Conservation (phyloP, 1,140 invertebrate species). For the Philaenus spumarius region DNA sequence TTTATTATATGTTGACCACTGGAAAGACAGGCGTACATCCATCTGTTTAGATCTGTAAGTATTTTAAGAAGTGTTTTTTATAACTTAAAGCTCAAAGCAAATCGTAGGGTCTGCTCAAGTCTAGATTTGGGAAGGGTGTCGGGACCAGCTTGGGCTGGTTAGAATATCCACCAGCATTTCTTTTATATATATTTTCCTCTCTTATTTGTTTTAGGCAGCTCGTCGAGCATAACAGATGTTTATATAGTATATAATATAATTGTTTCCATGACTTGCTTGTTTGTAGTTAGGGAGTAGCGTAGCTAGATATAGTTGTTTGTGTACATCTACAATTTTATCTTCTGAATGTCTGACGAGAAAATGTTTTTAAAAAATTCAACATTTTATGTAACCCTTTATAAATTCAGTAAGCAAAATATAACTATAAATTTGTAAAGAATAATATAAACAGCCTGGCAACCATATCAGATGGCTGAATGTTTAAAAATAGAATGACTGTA, state of each 20-base stretch:
- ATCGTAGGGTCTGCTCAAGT: slow-evolving; percentile 7
- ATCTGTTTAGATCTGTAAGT: slow-evolving; percentile 8
- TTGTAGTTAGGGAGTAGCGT: slow-evolving; percentile 14
- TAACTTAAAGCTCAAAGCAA: slow-evolving; percentile 14
- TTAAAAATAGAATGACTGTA: slow-evolving; percentile 15
- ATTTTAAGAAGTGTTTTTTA: slow-evolving; percentile 11
- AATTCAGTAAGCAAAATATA: slow-evolving; percentile 1
- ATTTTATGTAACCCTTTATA: slow-evolving; percentile 9
- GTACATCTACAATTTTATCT: slow-evolving; percentile 21
- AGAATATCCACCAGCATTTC: slow-evolving; percentile 5
- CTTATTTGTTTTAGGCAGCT: slow-evolving; percentile 19
- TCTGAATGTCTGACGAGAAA: slow-evolving; percentile 10
- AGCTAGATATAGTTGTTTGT: slow-evolving; percentile 15
- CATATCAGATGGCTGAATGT: slow-evolving; percentile 16
- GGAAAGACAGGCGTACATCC: slow-evolving; percentile 6
- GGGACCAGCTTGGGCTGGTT: slow-evolving; percentile 12
- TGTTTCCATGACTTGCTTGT: slow-evolving; percentile 22
- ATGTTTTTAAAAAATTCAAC: slow-evolving; percentile 6
- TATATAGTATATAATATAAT: slow-evolving; percentile 19
- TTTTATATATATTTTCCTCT: slow-evolving; percentile 21
- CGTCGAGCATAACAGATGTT: slow-evolving; percentile 16
- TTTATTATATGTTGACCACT: slow-evolving; percentile 17
- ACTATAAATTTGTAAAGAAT: background rate
- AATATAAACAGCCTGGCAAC: background rate
- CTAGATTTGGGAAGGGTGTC: slow-evolving; percentile 1